A percentile compares a stretch with the other conserved stretches of the same genome.
These are phyloP conservation scores for Polyergus mexicanus DNA, from an alignment of 1,140 invertebrate genomes.

Conservation along the genomic window DNA sequence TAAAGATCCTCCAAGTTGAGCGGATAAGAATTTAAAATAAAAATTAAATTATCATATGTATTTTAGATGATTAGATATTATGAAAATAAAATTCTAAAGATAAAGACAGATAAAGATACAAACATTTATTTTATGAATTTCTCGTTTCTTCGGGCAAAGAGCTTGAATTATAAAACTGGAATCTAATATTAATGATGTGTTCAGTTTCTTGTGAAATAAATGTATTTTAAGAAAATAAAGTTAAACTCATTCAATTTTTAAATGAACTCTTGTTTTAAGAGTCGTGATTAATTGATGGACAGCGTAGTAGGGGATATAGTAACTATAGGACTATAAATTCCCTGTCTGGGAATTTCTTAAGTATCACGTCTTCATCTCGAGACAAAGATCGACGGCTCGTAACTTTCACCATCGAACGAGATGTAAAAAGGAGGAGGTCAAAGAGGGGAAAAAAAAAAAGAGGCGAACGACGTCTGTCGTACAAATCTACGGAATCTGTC, in stretches of 20 bases:
- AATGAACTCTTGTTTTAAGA: not conserved
- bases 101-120: not conserved
- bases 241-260: not conserved
- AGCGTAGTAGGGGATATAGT: not conserved
- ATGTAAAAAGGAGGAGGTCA: constrained; percentile 11
- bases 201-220: not conserved
- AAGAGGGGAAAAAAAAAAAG: not conserved
- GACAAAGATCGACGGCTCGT: constrained; percentile 35
- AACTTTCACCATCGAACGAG: constrained; percentile 52
- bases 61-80: not conserved
- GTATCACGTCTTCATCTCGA: constrained; percentile 53
- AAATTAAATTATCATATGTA: not conserved
- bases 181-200: too few species aligned
- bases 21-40: not conserved
- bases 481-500: constrained; percentile 66
- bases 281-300: constrained; percentile 4
- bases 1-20: too few species aligned
- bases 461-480: constrained; percentile 43
- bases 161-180: not conserved
- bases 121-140: not conserved
- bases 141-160: not conserved
- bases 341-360: constrained; percentile 18
- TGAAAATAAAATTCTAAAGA: not conserved
- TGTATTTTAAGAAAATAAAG: constrained; percentile 1
- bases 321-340: constrained; percentile 18